Conservation (phyloP, 1,140 invertebrate species). For the Battus philenor region DNA sequence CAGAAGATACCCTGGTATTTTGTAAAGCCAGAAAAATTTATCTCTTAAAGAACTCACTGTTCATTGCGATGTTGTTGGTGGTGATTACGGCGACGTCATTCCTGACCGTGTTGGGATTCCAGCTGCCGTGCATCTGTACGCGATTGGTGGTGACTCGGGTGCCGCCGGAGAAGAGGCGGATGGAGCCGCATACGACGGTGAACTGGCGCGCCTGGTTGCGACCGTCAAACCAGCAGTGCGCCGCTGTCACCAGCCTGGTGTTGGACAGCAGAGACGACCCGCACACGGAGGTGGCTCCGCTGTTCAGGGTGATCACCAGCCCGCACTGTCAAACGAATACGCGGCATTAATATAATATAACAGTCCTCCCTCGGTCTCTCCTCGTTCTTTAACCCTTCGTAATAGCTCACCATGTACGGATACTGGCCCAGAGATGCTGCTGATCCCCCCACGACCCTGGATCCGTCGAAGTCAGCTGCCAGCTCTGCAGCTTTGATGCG, state of each 20-base stretch:
- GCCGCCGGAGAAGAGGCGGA: background rate
- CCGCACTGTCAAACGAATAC: conserved; percentile 26
- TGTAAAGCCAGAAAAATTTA: too few species aligned
- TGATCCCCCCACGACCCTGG: background rate
- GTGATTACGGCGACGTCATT: conserved; percentile 19
- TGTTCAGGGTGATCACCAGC: conserved; percentile 23
- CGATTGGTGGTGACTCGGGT: conserved; percentile 5
- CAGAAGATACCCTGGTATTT: too few species aligned
- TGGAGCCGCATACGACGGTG: background rate
- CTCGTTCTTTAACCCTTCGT: too few species aligned
- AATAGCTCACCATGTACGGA: background rate
- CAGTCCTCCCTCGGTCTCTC: too few species aligned
- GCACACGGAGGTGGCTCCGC: conserved; percentile 28
- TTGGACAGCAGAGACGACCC: conserved; percentile 28
- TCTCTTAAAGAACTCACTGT: too few species aligned
- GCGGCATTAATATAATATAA: too few species aligned
- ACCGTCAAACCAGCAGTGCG: background rate
- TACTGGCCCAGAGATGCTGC: too few species aligned
- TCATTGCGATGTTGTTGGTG: background rate
- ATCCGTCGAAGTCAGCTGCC: background rate
- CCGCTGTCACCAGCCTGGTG: conserved; percentile 20
- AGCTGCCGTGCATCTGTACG: conserved; percentile 15
- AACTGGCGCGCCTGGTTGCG: conserved; percentile 1
- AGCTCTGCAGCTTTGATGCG: background rate
- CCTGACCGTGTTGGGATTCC: conserved; percentile 14